Base-by-base conservation (phyloP, 1,140 invertebrate genomes). In the Hestina assimilis region DNA sequence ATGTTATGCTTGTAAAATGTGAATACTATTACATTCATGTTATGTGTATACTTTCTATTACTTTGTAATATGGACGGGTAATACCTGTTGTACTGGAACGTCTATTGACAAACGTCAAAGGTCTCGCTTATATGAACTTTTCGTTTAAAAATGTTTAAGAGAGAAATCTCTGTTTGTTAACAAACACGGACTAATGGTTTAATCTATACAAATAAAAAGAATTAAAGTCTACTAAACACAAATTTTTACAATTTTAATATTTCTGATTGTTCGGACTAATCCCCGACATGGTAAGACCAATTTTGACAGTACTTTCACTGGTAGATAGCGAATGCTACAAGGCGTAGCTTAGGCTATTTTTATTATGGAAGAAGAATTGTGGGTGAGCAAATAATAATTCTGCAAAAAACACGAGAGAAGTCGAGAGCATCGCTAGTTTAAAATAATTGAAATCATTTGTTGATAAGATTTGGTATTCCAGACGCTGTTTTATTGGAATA, bases 81-180 rank as follows among this genome's bases (percentile, higher is more conserved):
- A 72, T 74, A 72, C 55, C 65, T 68, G 73, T 72, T 62, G 47
- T 61, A 65, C 31, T 43, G 66, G 57, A 65, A 1, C 12, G 33
- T 63, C 63, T 65, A 72, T 72, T 77, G 69, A 81, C 69, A 79
- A 74, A 75, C 68, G 75, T 81, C 69, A 75, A 76, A 73, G 69
- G 74, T 71, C 70, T 70, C 41, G 47, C 26, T 28, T 48, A 48
- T 58, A 69, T 77, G 72, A 75, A 74, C 71, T 59, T 72, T 71
- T 69, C 66, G 73, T 79, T 79, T 64, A 52, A 77, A 69, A 79
- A 75, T 72, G 61, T 63, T 75, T 64, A 69, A 63, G 51, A 72
- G 66, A 70, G 71, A 72, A 69, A 54, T 53, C 62, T 70, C 70
- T 72, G 68, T 77, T 70, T 65, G 63, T 42, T 52, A 19, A 50